phyloP scores from a whole-genome alignment of 2,888 invertebrate species.

The Mimumesa dahlbomi region DNA sequence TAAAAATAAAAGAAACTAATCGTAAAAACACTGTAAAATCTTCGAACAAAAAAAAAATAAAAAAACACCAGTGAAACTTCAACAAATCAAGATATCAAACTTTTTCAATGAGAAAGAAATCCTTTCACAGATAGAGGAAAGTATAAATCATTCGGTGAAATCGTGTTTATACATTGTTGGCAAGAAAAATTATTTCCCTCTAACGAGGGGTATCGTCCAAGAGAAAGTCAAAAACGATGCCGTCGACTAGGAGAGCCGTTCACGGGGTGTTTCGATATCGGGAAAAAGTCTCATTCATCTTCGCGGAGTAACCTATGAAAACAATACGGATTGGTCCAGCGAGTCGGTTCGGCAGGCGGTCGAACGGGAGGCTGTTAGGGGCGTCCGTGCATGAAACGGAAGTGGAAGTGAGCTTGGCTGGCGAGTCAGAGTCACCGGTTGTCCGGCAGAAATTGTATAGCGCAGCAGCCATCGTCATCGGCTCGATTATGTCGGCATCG shows the following conservation, averaged over 20 bases:
- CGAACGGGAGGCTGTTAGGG: conserved; percentile 41
- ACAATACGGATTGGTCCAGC: conserved; percentile 38
- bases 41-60: too few species aligned
- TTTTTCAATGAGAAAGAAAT: too few species aligned
- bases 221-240: background rate
- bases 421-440: conserved; percentile 10
- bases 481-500: conserved; percentile 1
- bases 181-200: too few species aligned
- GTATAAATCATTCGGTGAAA: too few species aligned
- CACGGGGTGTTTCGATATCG: background rate
- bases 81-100: too few species aligned
- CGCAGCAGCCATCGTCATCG: background rate
- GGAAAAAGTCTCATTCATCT: conserved; percentile 13
- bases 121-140: too few species aligned
- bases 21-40: too few species aligned
- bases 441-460: conserved; percentile 3
- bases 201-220: too few species aligned
- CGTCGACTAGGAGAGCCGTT: background rate
- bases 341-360: conserved; percentile 35
- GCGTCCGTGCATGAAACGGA: conserved; percentile 58
- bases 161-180: too few species aligned
- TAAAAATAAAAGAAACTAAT: too few species aligned
- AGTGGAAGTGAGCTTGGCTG: conserved; percentile 47
- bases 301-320: conserved; percentile 13
- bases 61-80: too few species aligned